phyloP scores from a whole-genome alignment of 2,797 vertebrate species.

The Notolabrus celidotus region DNA sequence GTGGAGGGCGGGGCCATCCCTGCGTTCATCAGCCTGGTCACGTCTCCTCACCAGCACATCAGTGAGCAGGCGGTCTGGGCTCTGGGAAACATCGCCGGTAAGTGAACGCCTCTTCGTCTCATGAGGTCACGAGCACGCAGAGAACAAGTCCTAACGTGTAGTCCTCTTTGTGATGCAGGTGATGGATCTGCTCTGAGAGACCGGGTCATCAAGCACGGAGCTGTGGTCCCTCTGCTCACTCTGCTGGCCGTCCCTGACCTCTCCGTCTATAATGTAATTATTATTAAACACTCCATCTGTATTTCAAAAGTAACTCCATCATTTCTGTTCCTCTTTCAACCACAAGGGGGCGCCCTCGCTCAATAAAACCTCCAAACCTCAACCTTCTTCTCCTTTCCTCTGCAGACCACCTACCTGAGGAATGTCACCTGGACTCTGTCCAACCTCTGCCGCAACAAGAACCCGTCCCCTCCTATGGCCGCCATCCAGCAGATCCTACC shows the following conservation, averaged over 20 bases:
- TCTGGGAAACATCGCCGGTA: constrained; percentile 97
- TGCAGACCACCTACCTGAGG: constrained; percentile 91
- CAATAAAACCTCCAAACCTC: not conserved
- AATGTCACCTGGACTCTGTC: constrained; percentile 98
- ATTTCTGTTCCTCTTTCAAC: not conserved
- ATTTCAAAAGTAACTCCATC: not conserved
- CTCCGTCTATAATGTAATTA: constrained; percentile 88
- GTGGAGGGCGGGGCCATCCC: constrained; percentile 94
- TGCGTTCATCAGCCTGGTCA: constrained; percentile 91
- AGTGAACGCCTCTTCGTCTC: not conserved
- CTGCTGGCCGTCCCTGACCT: constrained; percentile 93
- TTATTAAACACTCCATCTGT: no score
- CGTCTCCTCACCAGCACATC: constrained; percentile 93
- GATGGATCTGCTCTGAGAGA: constrained; percentile 94
- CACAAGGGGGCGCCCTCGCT: constrained; percentile 58
- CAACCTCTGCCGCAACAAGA: constrained; percentile 98
- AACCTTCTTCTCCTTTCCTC: not conserved
- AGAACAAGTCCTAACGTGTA: not conserved
- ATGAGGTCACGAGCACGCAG: not conserved
- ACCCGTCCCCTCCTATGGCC: constrained; percentile 91
- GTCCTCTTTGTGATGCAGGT: constrained; percentile 79
- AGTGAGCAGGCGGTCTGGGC: constrained; percentile 99
- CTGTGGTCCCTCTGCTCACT: constrained; percentile 89
- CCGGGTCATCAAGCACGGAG: constrained; percentile 95
- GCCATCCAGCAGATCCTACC: constrained; percentile 93